Percentiles rank a stretch among this genome's conserved stretches.
Conservation (phyloP, 2,888 invertebrate genomes). For the Drosophila merina region DNA sequence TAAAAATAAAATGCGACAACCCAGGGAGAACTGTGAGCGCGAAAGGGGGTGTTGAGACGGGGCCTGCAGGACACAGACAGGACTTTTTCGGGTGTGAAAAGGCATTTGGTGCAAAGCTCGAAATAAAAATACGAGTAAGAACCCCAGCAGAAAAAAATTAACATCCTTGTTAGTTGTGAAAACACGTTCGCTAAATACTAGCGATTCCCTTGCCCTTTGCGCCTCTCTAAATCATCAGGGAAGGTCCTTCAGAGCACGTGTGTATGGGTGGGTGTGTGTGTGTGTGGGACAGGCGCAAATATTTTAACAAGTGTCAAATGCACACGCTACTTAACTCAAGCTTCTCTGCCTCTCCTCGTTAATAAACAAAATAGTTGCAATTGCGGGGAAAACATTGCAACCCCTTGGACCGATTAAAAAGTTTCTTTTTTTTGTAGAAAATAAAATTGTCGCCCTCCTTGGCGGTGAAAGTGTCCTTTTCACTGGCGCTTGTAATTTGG, state of each 20-base stretch:
- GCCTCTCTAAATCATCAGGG: slow-evolving; percentile 31
- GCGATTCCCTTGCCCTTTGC: slow-evolving; percentile 41
- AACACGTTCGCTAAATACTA: slow-evolving; percentile 81
- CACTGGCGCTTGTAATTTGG: slow-evolving; percentile 70
- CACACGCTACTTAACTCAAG: slow-evolving; percentile 83
- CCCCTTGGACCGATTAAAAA: slow-evolving; percentile 5
- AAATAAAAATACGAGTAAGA: slow-evolving; percentile 60
- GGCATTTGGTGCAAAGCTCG: slow-evolving; percentile 72
- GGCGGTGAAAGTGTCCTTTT: slow-evolving; percentile 26
- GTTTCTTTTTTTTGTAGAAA: slow-evolving; percentile 12
- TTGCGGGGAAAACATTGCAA: slow-evolving; percentile 34
- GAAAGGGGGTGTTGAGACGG: background rate
- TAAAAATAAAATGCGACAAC: slow-evolving; percentile 71
- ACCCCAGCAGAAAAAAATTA: slow-evolving; percentile 70
- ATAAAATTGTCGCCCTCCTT: background rate
- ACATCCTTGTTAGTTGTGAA: slow-evolving; percentile 82
- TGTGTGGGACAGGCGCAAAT: slow-evolving; percentile 80
- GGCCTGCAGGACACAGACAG: slow-evolving; percentile 48
- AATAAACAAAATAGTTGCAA: slow-evolving; percentile 74
- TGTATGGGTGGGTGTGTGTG: slow-evolving; percentile 30
- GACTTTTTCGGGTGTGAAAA: slow-evolving; percentile 72
- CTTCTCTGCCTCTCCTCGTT: slow-evolving; percentile 56
- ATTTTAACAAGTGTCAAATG: slow-evolving; percentile 85
- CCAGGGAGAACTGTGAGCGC: slow-evolving; percentile 1
- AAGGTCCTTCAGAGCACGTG: slow-evolving; percentile 18